Conservation (phyloP, 1,140 invertebrate species). For the Ooceraea biroi region DNA sequence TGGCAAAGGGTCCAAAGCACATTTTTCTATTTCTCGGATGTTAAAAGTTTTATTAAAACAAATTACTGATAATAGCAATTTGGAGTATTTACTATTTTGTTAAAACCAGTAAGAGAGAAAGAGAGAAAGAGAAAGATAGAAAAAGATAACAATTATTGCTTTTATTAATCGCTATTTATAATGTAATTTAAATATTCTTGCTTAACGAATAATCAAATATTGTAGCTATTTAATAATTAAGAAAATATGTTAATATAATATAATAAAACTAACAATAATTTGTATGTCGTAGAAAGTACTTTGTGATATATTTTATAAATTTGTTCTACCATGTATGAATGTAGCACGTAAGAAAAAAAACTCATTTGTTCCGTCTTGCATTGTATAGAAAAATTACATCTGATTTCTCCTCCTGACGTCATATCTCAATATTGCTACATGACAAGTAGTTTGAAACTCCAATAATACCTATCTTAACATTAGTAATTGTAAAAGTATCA, state of each 20-base stretch:
- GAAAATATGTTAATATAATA: not conserved
- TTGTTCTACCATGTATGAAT: not conserved
- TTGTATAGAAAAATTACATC: not conserved
- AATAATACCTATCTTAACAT: slow-evolving; percentile 3
- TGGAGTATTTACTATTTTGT: too few relatives aligned
- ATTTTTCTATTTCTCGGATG: not conserved
- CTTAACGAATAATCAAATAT: not conserved
- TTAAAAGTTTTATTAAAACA: slow-evolving; percentile 27
- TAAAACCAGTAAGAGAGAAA: too few relatives aligned
- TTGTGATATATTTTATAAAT: not conserved
- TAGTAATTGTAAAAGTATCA: not conserved
- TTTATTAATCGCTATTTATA: slow-evolving; percentile 17
- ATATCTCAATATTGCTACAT: not conserved
- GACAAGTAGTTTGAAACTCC: not conserved
- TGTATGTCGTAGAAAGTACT: not conserved
- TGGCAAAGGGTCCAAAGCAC: slow-evolving; percentile 12
- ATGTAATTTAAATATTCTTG: not conserved
- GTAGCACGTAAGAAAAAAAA: not conserved
- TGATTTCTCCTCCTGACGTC: not conserved
- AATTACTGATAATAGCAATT: not conserved
- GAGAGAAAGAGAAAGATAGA: too few relatives aligned
- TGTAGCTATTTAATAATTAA: not conserved
- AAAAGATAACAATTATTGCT: not conserved
- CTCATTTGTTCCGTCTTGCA: not conserved
- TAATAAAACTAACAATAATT: not conserved